phyloP scores from a whole-genome alignment of 1,140 invertebrate species.

The Elysia chlorotica region DNA sequence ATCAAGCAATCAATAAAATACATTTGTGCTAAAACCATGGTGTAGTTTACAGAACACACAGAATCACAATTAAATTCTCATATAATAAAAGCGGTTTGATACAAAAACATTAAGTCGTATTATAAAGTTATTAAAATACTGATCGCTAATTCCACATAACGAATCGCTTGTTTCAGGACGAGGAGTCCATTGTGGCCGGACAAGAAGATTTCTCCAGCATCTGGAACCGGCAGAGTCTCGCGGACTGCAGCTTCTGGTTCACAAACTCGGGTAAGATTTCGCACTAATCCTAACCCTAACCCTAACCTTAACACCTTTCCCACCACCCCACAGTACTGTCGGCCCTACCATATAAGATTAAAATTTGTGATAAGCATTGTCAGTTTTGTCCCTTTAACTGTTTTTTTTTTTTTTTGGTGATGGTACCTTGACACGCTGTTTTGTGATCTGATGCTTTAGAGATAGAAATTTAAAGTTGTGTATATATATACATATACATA shows the following conservation, averaged over 20 bases:
- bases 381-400: too few relatives aligned
- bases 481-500: too few relatives aligned
- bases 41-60: background rate
- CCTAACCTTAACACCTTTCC: too few relatives aligned
- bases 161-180: background rate
- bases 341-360: too few relatives aligned
- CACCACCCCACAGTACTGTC: too few relatives aligned
- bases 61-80: background rate
- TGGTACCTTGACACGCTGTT: too few relatives aligned
- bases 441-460: too few relatives aligned
- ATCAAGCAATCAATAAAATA: background rate
- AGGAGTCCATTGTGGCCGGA: background rate
- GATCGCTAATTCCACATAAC: too few relatives aligned
- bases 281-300: background rate
- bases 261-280: slow-evolving; percentile 11
- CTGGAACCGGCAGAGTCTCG: background rate
- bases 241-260: slow-evolving; percentile 14
- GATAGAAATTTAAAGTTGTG: too few relatives aligned
- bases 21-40: background rate
- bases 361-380: too few relatives aligned
- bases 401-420: too few relatives aligned
- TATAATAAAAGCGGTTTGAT: background rate
- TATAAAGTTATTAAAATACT: background rate
- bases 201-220: slow-evolving; percentile 10
- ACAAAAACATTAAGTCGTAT: background rate